Percentiles rank a stretch among this genome's conserved stretches.
Conservation (phyloP, 2,888 invertebrate genomes). For the Lasius platythorax region DNA sequence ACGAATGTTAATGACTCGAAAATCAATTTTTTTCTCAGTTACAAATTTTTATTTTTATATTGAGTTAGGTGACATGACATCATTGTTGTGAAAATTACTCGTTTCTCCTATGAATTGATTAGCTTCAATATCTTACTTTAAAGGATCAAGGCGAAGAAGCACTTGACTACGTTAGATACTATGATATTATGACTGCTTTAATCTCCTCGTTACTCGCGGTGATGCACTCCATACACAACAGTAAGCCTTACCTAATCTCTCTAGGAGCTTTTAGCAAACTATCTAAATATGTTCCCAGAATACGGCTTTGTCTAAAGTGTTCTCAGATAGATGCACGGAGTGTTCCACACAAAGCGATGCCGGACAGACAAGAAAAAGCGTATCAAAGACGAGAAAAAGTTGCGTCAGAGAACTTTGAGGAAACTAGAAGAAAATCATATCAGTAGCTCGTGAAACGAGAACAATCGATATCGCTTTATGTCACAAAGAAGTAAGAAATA, state of each 20-base stretch:
- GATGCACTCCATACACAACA: slow-evolving; percentile 32
- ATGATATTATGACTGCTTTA: slow-evolving; percentile 33
- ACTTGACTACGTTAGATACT: neutral
- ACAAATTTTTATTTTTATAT: neutral
- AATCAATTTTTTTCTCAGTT: neutral
- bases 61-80: neutral
- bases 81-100: neutral
- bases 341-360: slow-evolving; percentile 1
- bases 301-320: slow-evolving; percentile 17
- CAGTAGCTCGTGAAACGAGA: slow-evolving; percentile 20
- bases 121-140: neutral
- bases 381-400: neutral
- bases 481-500: slow-evolving; percentile 28
- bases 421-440: neutral
- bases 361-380: neutral
- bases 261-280: slow-evolving; percentile 45
- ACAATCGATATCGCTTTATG: slow-evolving; percentile 24
- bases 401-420: neutral
- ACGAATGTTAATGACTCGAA: neutral
- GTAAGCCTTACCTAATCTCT: slow-evolving; percentile 43
- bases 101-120: neutral
- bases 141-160: slow-evolving; percentile 9
- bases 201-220: slow-evolving; percentile 33
- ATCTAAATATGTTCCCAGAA: slow-evolving; percentile 43
- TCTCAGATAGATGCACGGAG: slow-evolving; percentile 4